Conservation (phyloP, 2,888 invertebrate genomes). For the Rambutsinella grinnellia region DNA sequence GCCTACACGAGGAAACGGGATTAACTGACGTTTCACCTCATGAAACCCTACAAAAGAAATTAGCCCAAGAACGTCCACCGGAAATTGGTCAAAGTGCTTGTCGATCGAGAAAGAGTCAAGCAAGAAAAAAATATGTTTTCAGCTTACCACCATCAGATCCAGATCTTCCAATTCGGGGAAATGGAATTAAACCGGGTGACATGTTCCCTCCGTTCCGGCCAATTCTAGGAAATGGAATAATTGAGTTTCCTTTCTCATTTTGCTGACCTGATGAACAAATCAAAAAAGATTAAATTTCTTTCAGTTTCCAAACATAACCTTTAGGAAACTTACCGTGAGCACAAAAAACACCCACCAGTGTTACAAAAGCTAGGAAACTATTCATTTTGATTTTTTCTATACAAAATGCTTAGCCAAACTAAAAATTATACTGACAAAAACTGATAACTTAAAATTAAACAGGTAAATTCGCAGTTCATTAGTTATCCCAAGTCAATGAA, state of each 20-base stretch:
- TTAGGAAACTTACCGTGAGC: slow-evolving; percentile 56
- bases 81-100: neutral
- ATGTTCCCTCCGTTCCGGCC: slow-evolving; percentile 59
- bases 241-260: slow-evolving; percentile 63
- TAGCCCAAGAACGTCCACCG: no score
- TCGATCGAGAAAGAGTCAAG: no score
- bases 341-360: slow-evolving; percentile 47
- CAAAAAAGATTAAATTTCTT: neutral
- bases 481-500: neutral
- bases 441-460: no score
- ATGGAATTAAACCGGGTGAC: slow-evolving; percentile 63
- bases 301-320: neutral
- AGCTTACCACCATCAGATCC: slow-evolving; percentile 55
- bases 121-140: no score
- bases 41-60: slow-evolving; percentile 54
- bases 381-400: no score
- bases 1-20: slow-evolving; percentile 66
- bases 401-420: no score
- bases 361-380: slow-evolving; percentile 53
- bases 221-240: slow-evolving; percentile 66
- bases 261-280: slow-evolving; percentile 53
- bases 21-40: slow-evolving; percentile 65
- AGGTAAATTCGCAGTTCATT: neutral
- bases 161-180: slow-evolving; percentile 62
- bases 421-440: no score